Conservation (phyloP, 2,113 vertebrate genomes). For the Coreoperca whiteheadi region DNA sequence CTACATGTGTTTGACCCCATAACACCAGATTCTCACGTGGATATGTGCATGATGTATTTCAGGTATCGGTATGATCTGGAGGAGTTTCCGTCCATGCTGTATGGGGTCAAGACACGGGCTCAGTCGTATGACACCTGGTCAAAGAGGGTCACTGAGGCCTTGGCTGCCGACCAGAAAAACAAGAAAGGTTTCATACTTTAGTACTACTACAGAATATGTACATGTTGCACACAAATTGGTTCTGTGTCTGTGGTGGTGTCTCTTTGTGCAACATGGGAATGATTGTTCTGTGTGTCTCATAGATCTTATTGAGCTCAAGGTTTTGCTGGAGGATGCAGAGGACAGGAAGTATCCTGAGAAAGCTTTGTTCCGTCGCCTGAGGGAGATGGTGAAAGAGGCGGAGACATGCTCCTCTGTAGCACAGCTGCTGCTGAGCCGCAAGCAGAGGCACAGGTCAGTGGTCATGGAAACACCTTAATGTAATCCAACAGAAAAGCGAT, state of each 20-base stretch:
- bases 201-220: not conserved
- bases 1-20: not conserved
- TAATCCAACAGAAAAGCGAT: not conserved
- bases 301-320: constrained; percentile 97
- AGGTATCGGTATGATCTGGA: constrained; percentile 96
- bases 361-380: constrained; percentile 90
- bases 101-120: constrained; percentile 94
- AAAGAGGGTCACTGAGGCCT: constrained; percentile 92
- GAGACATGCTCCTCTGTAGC: constrained; percentile 99
- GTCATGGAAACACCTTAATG: not conserved
- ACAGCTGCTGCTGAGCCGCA: constrained; percentile 95
- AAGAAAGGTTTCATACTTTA: constrained; percentile 90
- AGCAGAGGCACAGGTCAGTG: constrained; percentile 93
- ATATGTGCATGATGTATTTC: constrained; percentile 22
- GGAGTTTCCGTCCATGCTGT: constrained; percentile 94
- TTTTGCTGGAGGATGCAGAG: constrained; percentile 96
- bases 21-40: not conserved
- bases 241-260: not conserved
- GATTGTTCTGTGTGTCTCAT: not conserved
- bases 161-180: constrained; percentile 93
- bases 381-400: constrained; percentile 96
- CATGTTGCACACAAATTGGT: not conserved
- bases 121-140: constrained; percentile 98
- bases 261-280: not conserved
- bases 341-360: constrained; percentile 98